These are phyloP conservation scores for Melanostigma gelatinosum DNA, from an alignment of 2,113 vertebrate species.

Conservation along the genomic window DNA sequence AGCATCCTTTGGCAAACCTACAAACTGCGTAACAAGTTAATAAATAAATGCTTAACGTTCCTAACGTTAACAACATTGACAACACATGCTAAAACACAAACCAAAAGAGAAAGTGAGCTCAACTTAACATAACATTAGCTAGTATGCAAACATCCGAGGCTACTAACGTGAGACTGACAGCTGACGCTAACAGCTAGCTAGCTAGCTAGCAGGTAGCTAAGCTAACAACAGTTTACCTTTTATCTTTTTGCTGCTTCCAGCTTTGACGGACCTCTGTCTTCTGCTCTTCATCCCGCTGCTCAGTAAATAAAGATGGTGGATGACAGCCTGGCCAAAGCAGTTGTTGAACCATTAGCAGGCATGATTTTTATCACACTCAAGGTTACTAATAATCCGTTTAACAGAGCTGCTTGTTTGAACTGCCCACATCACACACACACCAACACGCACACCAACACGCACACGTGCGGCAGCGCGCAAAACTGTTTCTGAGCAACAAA, in stretches of 20 bases:
- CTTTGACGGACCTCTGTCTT: slow-evolving; percentile 59
- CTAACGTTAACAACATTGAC: background rate
- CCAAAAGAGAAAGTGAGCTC: background rate
- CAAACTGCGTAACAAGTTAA: background rate
- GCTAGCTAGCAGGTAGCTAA: slow-evolving; percentile 28
- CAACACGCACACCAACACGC: too few relatives aligned
- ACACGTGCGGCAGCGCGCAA: slow-evolving; percentile 51
- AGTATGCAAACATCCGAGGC: background rate
- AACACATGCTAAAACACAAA: background rate
- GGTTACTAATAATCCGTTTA: slow-evolving; percentile 34
- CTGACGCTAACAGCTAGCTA: slow-evolving; percentile 22
- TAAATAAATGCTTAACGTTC: background rate
- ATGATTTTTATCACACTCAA: slow-evolving; percentile 20
- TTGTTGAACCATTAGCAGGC: background rate
- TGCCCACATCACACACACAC: background rate
- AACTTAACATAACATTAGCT: background rate
- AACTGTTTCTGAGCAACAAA: slow-evolving; percentile 61
- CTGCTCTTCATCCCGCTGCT: slow-evolving; percentile 80
- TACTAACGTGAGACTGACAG: slow-evolving; percentile 35
- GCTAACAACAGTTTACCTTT: slow-evolving; percentile 72
- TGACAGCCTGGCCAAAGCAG: background rate
- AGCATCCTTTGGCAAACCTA: background rate
- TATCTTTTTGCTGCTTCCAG: slow-evolving; percentile 62
- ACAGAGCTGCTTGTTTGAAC: background rate
- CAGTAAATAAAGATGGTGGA: background rate